Conservation (phyloP, 2,113 vertebrate genomes). For the Ranitomeya imitator region DNA sequence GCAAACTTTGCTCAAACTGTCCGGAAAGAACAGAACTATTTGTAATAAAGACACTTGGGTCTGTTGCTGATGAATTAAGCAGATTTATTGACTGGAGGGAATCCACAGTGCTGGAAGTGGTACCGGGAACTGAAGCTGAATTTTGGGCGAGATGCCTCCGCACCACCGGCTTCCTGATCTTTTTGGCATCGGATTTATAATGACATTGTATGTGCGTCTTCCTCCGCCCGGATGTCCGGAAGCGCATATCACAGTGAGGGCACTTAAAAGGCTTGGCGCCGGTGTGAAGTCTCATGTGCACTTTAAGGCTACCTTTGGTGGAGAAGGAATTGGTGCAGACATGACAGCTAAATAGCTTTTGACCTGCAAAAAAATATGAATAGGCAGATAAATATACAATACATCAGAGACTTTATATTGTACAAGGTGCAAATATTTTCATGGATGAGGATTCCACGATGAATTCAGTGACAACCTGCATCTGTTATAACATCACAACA, state of each 20-base stretch:
- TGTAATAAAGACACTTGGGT: conserved; percentile 89
- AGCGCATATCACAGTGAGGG: conserved; percentile 92
- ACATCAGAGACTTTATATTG: background rate
- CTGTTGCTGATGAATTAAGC: conserved; percentile 74
- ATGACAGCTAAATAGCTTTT: conserved; percentile 96
- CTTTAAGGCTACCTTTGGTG: conserved; percentile 97
- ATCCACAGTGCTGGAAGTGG: conserved; percentile 65
- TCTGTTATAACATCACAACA: too few relatives aligned
- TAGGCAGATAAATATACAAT: background rate
- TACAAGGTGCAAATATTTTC: background rate
- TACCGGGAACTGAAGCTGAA: conserved; percentile 28
- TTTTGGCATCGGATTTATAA: conserved; percentile 81
- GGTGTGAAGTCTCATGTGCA: conserved; percentile 97
- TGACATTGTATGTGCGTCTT: conserved; percentile 98
- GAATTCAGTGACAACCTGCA: too few relatives aligned
- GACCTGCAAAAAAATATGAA: conserved; percentile 72
- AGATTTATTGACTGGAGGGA: conserved; percentile 78
- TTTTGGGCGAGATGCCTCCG: conserved; percentile 58
- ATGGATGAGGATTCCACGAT: too few relatives aligned
- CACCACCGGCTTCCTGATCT: conserved; percentile 72
- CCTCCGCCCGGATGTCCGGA: conserved; percentile 94
- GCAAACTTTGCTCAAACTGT: conserved; percentile 88
- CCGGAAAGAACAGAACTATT: conserved; percentile 84
- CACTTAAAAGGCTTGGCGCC: conserved; percentile 99
- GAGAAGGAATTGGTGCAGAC: conserved; percentile 98